Conservation (phyloP, 2,797 vertebrate genomes). For the Acridotheres tristis region DNA sequence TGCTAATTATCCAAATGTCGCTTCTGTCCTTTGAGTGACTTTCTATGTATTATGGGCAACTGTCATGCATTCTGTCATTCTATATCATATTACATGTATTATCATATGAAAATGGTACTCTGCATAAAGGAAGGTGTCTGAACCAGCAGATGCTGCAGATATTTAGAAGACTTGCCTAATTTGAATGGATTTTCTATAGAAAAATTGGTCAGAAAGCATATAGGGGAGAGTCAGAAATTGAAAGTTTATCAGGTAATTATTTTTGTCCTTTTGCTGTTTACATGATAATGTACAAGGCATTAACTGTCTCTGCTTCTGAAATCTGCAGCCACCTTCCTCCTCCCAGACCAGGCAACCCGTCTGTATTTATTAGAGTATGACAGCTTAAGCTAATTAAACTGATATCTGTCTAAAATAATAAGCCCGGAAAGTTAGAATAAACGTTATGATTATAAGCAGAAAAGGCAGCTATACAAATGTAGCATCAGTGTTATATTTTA, state of each 20-base stretch:
- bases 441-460: conserved; percentile 68
- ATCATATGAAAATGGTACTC: conserved; percentile 80
- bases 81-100: conserved; percentile 85
- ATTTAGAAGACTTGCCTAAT: conserved; percentile 74
- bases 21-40: conserved; percentile 86
- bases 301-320: conserved; percentile 54
- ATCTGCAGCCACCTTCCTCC: conserved; percentile 67
- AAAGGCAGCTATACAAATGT: conserved; percentile 66
- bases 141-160: conserved; percentile 80
- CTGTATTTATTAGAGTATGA: conserved; percentile 71
- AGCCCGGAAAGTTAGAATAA: conserved; percentile 68
- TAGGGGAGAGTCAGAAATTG: conserved; percentile 69
- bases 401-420: conserved; percentile 76
- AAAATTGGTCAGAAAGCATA: conserved; percentile 68
- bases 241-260: conserved; percentile 79
- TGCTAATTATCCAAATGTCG: conserved; percentile 88
- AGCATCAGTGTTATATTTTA: conserved; percentile 53
- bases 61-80: conserved; percentile 86
- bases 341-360: conserved; percentile 55
- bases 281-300: conserved; percentile 58
- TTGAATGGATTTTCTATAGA: conserved; percentile 69
- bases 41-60: conserved; percentile 84
- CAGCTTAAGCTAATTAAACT: conserved; percentile 74
- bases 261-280: conserved; percentile 69
- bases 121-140: conserved; percentile 77